Evolutionary conservation across 1,140 invertebrate genomes (phyloP), one percentile per base, ranked within the genome.

Genomic region (Drosophila tsacasi): DNA sequence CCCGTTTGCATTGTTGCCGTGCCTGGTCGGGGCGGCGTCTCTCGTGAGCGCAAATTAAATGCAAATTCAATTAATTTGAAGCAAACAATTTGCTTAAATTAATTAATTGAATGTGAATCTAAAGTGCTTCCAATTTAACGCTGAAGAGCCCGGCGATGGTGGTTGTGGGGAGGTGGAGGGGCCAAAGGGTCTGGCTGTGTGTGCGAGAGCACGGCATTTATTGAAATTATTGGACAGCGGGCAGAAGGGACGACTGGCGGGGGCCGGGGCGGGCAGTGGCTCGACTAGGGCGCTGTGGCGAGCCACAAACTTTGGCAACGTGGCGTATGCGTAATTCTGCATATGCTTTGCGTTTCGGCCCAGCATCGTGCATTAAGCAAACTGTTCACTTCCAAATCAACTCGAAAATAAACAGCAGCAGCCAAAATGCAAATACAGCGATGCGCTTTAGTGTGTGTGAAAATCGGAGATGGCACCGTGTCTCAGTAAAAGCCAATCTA

Each of bases 11-110:
- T 54, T 75, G 76, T 61, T 76, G 63, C 55, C 64, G 44, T 25
- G 52, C 60, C 25, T 40, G 39, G 57, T 40, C n/a, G 44, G 79
- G 68, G 55, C 30, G 68, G 73, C 12, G 27, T 77, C 76, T 79
- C 84, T 83, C 71, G 78, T 81, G 66, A 84, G 84, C 84, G 75
- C 81, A 91, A 90, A 89, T 91, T 91, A 91, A 87, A 91, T 92
- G 81, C 89, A 91, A 89, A 91, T 91, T 91, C 89, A 90, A 90
- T 90, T 90, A 90, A 90, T 90, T 90, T 90, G 81, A 74, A 90
- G 86, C 86, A 90, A 90, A 91, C 83, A 89, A 87, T 91, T 91
- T 91, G 89, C 89, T 91, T 91, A 84, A 91, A 91, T 91, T 91
- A 91, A 91, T 91, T 91, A 91, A 91, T 91, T 91, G 89, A 90